Evolutionary conservation across 2,113 vertebrate genomes (phyloP).

Genomic region (Mobula birostris): DNA sequence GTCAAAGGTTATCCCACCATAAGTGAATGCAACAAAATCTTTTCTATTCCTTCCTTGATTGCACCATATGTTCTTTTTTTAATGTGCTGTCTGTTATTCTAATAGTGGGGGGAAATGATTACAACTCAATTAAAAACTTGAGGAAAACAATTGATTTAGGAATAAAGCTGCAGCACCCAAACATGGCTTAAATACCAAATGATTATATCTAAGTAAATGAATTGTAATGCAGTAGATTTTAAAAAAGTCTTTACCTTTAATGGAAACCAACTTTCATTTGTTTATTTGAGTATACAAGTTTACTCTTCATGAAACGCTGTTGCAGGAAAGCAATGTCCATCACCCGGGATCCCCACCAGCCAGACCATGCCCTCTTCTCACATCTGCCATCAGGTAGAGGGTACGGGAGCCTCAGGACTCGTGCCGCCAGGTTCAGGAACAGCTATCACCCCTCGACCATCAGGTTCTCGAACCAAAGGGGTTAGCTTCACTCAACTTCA

Average conservation of each 20-base stretch:
- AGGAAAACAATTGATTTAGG: neutral
- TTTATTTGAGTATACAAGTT: neutral
- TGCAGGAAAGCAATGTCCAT: too few relatives aligned
- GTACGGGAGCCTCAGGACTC: too few relatives aligned
- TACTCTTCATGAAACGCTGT: neutral
- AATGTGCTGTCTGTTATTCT: neutral
- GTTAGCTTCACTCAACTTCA: too few relatives aligned
- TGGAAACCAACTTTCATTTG: neutral
- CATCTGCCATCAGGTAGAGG: too few relatives aligned
- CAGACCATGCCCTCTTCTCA: too few relatives aligned
- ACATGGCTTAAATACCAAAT: neutral
- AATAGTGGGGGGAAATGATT: neutral
- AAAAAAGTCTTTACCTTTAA: neutral
- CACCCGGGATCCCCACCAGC: too few relatives aligned
- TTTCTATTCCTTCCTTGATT: neutral
- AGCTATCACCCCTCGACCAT: too few relatives aligned
- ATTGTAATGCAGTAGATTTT: neutral
- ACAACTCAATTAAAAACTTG: neutral
- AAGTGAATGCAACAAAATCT: neutral
- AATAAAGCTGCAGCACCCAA: neutral
- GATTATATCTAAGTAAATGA: neutral
- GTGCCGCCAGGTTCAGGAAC: too few relatives aligned
- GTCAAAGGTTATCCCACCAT: neutral
- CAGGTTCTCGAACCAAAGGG: too few relatives aligned
- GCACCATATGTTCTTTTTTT: neutral